A percentile compares a stretch with the other conserved stretches of the same genome.
Conservation (phyloP, 2,113 vertebrate genomes). For the Petrocephalus microphthalmus region DNA sequence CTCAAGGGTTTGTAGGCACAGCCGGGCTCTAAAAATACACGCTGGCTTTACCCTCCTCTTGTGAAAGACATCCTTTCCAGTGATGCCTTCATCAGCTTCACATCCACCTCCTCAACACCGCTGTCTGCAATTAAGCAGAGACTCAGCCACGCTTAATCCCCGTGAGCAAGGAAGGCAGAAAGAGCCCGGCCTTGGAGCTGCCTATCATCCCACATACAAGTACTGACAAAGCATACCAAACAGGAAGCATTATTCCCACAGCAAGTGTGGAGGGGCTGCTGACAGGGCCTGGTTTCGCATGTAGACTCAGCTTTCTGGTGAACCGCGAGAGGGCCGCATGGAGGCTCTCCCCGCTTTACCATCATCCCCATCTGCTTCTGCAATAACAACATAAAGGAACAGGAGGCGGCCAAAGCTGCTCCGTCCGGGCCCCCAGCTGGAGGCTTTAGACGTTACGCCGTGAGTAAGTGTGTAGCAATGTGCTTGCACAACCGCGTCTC, state of each 20-base stretch:
- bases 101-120: not conserved
- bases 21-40: constrained; percentile 31
- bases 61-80: constrained; percentile 12
- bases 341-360: not conserved
- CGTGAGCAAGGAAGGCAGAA: not conserved
- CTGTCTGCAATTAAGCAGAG: not conserved
- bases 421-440: not conserved
- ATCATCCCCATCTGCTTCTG: not conserved
- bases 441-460: not conserved
- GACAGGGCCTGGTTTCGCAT: not conserved
- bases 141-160: not conserved
- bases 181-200: not conserved
- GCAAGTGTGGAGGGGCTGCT: not conserved
- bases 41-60: constrained; percentile 2
- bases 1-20: constrained; percentile 28
- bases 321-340: not conserved
- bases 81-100: constrained; percentile 17
- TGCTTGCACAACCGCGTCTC: not conserved
- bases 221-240: not conserved
- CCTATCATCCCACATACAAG: not conserved
- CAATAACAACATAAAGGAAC: not conserved
- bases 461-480: constrained; percentile 8
- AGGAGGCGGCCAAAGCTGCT: not conserved
- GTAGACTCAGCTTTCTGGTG: not conserved
- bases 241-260: not conserved